Evolutionary conservation across 2,888 invertebrate species (phyloP).

Genomic region (Carterocephalus palaemon): DNA sequence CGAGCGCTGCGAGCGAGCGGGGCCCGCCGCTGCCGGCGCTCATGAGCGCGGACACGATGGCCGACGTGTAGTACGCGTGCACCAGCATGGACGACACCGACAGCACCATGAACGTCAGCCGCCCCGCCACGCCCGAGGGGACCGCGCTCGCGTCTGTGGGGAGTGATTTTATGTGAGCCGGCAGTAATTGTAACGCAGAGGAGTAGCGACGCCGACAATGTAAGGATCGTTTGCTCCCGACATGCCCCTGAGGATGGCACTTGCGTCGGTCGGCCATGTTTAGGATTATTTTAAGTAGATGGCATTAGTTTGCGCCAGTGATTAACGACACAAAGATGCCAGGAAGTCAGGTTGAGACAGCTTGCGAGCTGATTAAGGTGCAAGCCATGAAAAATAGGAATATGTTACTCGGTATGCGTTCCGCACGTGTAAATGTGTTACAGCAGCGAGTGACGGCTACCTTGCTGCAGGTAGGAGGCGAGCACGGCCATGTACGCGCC

Average conservation of each 20-base stretch:
- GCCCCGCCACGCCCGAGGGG: conserved; percentile 54
- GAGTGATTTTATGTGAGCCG: not conserved
- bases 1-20: conserved; percentile 47
- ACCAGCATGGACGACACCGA: conserved; percentile 63
- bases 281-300: no score
- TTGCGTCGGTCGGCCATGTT: conserved; percentile 55
- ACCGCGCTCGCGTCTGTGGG: conserved; percentile 60
- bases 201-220: no score
- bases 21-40: conserved; percentile 55
- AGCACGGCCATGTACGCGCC: conserved; percentile 54
- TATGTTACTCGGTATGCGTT: no score
- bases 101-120: conserved; percentile 56
- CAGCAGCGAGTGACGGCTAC: no score
- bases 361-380: no score
- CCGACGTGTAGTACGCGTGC: conserved; percentile 67
- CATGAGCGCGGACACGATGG: conserved; percentile 65
- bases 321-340: no score
- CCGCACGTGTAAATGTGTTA: no score
- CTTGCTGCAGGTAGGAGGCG: conserved; percentile 65
- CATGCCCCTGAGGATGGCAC: conserved; percentile 53
- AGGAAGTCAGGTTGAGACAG: no score
- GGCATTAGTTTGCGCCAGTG: no score
- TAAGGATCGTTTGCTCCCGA: no score
- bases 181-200: no score
- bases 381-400: no score